These are phyloP conservation scores for Orchesellides sinensis DNA, from an alignment of 2,888 invertebrate genomes.

Conservation along the genomic window DNA sequence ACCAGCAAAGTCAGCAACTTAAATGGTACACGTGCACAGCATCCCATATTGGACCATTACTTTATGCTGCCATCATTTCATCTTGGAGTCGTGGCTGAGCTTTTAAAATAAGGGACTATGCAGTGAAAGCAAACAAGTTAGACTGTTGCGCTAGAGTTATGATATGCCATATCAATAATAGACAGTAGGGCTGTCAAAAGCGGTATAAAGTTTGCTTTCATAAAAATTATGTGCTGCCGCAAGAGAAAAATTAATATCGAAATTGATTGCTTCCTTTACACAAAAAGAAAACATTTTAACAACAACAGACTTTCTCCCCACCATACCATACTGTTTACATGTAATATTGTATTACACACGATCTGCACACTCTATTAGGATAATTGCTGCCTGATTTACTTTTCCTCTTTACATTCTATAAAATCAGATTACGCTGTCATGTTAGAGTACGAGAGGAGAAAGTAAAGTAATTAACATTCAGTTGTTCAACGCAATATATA, in stretches of 20 bases:
- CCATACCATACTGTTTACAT: not conserved
- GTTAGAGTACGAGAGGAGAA: not conserved
- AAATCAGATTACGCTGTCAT: not conserved
- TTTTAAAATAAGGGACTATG: not conserved
- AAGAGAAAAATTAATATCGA: slow-evolving; percentile 16
- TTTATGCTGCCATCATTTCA: not conserved
- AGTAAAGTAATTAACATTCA: not conserved
- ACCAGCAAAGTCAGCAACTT: too few relatives aligned
- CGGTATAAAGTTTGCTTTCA: slow-evolving; percentile 28
- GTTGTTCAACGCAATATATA: not conserved
- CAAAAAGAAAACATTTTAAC: not conserved
- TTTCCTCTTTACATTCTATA: not conserved
- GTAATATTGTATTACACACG: too few relatives aligned
- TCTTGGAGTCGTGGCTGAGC: not conserved
- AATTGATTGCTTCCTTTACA: slow-evolving; percentile 27
- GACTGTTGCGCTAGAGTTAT: not conserved
- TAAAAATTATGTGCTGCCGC: slow-evolving; percentile 32
- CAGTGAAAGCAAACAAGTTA: not conserved
- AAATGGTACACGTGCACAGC: slow-evolving; percentile 27
- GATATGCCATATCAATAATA: not conserved
- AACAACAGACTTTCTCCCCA: not conserved
- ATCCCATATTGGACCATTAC: slow-evolving; percentile 15
- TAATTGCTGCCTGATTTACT: slow-evolving; percentile 1
- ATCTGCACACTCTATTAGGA: not conserved
- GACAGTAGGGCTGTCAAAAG: not conserved